A percentile compares a stretch with the other conserved stretches of the same genome.
phyloP scores from a whole-genome alignment of 1,140 invertebrate genomes.

The Akabosia matsudoensis region DNA sequence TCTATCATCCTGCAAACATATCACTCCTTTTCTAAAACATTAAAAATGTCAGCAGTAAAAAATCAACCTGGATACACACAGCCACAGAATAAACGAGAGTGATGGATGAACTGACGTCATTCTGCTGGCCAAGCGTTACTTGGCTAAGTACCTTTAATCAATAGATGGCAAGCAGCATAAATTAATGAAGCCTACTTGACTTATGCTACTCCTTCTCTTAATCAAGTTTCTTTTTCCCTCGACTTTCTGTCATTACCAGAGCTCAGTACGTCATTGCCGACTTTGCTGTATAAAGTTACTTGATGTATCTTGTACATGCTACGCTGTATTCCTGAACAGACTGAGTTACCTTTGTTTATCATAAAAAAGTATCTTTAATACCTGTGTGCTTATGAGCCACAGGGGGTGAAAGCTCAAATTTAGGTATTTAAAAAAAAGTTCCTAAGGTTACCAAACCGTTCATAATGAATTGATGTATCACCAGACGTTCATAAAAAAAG shows the following conservation, averaged over 20 bases:
- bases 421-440: too few species aligned
- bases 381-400: neutral
- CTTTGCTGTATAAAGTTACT: neutral
- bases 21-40: neutral
- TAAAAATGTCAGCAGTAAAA: too few species aligned
- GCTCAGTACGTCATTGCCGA: too few species aligned
- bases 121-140: neutral
- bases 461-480: neutral
- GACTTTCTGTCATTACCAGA: neutral
- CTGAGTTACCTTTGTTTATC: too few species aligned
- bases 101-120: neutral
- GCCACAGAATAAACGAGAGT: neutral
- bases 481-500: neutral
- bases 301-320: too few species aligned
- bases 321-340: too few species aligned
- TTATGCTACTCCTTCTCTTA: neutral
- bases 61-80: neutral
- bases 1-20: neutral
- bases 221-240: neutral
- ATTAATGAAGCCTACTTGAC: too few species aligned
- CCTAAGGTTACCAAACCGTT: neutral
- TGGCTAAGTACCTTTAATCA: neutral
- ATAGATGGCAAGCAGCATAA: neutral
- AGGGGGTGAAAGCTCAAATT: neutral
- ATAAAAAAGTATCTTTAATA: neutral